Conservation (phyloP, 2,797 vertebrate species). For the Lepidocolaptes lacrymiger region DNA sequence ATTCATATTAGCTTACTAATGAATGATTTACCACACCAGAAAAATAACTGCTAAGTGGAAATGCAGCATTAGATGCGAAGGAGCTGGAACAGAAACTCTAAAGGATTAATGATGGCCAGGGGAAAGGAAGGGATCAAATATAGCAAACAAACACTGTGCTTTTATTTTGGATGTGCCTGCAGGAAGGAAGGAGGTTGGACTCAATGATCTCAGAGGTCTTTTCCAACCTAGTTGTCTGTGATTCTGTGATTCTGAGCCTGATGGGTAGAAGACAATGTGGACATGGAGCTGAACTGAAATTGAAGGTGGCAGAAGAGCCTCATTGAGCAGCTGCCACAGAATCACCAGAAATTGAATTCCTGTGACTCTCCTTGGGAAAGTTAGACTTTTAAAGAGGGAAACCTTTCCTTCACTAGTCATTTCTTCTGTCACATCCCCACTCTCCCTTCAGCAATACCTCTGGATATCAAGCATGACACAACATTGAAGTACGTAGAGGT, state of each 20-base stretch:
- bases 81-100: background rate
- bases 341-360: background rate
- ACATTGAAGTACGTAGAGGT: background rate
- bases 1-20: background rate
- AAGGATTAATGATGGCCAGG: background rate
- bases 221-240: too few species aligned
- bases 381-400: background rate
- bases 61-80: background rate
- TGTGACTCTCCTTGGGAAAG: background rate
- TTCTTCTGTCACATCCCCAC: background rate
- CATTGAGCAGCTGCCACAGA: background rate
- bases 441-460: background rate
- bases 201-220: too few species aligned
- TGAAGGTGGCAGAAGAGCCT: background rate
- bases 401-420: background rate
- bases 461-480: background rate
- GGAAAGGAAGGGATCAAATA: background rate
- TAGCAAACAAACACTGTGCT: background rate
- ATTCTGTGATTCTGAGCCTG: background rate
- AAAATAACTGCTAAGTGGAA: background rate
- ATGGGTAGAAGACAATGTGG: background rate
- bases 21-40: background rate
- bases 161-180: background rate
- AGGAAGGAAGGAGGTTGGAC: background rate
- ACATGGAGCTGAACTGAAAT: background rate